Conservation (phyloP, 2,113 vertebrate genomes). For the Corythornis vintsioides region DNA sequence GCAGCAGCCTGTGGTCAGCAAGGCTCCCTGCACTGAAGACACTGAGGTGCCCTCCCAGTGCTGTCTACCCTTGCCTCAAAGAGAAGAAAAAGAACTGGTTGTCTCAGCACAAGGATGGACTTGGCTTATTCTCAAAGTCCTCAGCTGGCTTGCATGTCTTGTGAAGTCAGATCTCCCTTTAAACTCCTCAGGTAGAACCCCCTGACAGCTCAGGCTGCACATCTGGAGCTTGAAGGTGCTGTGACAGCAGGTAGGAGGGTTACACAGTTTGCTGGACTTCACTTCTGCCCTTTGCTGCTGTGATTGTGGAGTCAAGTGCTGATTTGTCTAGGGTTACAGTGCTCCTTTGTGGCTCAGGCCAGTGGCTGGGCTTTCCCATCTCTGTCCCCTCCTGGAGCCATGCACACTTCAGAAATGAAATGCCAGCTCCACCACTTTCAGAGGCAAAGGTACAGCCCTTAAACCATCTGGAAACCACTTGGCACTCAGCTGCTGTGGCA, state of each 20-base stretch:
- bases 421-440: background rate
- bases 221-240: background rate
- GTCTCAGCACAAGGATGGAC: background rate
- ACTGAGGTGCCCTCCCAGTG: background rate
- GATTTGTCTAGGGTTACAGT: background rate
- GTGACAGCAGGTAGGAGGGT: background rate
- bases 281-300: background rate
- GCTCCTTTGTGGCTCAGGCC: background rate
- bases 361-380: background rate
- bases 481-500: background rate
- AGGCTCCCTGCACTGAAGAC: accelerated
- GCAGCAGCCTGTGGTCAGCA: background rate
- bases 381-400: background rate
- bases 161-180: background rate
- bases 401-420: background rate
- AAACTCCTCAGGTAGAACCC: background rate
- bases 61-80: background rate
- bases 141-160: background rate
- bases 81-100: background rate
- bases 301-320: background rate
- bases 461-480: background rate
- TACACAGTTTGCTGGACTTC: background rate
- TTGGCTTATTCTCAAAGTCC: background rate
- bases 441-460: background rate
- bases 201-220: background rate